phyloP scores from a whole-genome alignment of 2,113 vertebrate species.

The Lophotis ruficrista region DNA sequence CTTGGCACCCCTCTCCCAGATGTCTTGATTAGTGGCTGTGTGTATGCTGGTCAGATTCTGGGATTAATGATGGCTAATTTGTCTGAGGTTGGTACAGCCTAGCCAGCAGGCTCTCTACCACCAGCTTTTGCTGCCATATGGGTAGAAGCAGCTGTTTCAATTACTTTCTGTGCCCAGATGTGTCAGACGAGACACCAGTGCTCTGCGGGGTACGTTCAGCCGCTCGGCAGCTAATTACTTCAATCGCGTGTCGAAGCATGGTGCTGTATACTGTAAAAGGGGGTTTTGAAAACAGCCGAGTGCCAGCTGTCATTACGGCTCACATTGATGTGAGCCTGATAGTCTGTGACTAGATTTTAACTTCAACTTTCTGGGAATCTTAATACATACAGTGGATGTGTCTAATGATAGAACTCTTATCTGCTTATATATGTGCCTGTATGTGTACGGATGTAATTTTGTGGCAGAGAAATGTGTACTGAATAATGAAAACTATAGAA shows the following conservation, averaged over 20 bases:
- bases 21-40: constrained; percentile 95
- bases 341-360: constrained; percentile 67
- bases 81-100: constrained; percentile 93
- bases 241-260: constrained; percentile 88
- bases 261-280: constrained; percentile 86
- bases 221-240: constrained; percentile 99
- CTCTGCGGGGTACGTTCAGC: constrained; percentile 92
- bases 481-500: neutral
- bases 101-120: constrained; percentile 79
- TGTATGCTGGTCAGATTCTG: constrained; percentile 98
- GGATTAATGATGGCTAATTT: constrained; percentile 99
- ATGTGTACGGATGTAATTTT: neutral
- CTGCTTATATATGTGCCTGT: neutral
- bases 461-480: neutral
- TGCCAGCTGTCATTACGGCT: constrained; percentile 91
- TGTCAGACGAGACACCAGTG: constrained; percentile 97
- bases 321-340: constrained; percentile 80
- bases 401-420: neutral
- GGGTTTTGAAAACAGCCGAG: constrained; percentile 88
- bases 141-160: constrained; percentile 99
- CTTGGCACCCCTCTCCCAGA: constrained; percentile 78
- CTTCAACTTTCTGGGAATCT: neutral
- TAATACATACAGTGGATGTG: neutral
- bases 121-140: constrained; percentile 98
- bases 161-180: constrained; percentile 99